Percentiles rank a stretch among this genome's conserved stretches.
Conservation (phyloP, 2,113 vertebrate species). For the Tamias sibiricus region DNA sequence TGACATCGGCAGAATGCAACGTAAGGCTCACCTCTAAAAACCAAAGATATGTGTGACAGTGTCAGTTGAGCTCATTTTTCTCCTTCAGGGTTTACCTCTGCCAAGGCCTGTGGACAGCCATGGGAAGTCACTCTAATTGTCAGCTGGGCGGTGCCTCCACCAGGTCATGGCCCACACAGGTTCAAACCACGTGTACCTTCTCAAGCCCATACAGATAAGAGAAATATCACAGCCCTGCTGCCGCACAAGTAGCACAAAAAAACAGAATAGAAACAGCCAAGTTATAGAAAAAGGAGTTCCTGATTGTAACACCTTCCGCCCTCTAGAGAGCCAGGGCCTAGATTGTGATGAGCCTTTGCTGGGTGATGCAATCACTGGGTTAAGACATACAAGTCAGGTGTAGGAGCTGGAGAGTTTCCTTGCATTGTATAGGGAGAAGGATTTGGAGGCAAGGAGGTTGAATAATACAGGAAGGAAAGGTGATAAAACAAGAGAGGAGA, state of each 20-base stretch:
- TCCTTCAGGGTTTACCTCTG: not conserved
- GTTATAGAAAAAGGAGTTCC: not conserved
- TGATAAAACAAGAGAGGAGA: not conserved
- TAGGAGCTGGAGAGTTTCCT: not conserved
- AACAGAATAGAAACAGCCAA: not conserved
- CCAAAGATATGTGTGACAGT: not conserved
- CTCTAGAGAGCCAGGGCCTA: not conserved
- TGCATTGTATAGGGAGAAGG: not conserved
- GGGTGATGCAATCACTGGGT: rapidly evolving
- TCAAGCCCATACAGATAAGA: not conserved
- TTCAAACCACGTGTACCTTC: not conserved
- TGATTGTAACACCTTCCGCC: not conserved
- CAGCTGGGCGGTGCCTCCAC: not conserved
- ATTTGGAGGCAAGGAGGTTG: not conserved
- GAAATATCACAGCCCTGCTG: not conserved
- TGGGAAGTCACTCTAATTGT: not conserved
- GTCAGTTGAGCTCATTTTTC: not conserved
- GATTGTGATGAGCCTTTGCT: not conserved
- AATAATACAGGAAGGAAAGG: not conserved
- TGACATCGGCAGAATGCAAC: not conserved
- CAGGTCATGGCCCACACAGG: not conserved
- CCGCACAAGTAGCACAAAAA: not conserved
- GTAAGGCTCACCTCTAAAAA: not conserved
- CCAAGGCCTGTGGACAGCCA: not conserved
- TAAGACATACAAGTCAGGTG: not conserved